Base-by-base conservation (phyloP, 2,888 invertebrate species). In the Aporophyla nigra region DNA sequence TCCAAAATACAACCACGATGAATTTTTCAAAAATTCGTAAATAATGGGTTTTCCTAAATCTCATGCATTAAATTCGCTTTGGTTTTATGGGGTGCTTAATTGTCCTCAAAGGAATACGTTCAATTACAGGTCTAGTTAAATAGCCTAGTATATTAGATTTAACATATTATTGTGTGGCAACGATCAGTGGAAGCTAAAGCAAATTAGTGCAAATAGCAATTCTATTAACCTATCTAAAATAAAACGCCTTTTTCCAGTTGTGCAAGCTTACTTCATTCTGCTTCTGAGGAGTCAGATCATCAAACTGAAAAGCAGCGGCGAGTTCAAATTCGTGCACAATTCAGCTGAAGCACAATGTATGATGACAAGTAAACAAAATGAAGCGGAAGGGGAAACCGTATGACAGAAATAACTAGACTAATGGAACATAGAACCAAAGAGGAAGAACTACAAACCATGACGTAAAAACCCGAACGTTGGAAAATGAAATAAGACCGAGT, bases 221-320 rank as follows among this genome's bases (percentile, higher is more conserved):
- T 16, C 9, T 33, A 10, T 33, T 9, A 9, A 59, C 19, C 0
- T 14, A 27, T 9, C 5, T 43, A 7, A 71, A 43, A n/a, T 19
- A 5, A 71, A 53, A 16, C 14, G 3, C 3, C 24, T 19, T 5
- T 59, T 85, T 88, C 7, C 85, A 89, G 89, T 65, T 4, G 10
- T 85, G 0, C 82, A 87, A 53, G 24, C 59, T 2, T 88, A 88
- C 77, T 63, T 87, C 24, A 43, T 87, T 19, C 49, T 88, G 9
- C 79, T 88, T 4, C 40, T 86, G 5, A 85, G 83, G 54, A 89
- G 87, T 62, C 86, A 88, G 70, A 66, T 89, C 7, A 43, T 70
- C 16, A 89, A 88, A 71, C 74, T 88, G 0, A 65, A 43, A 1
- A 76, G 67, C n/a, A 68, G 58, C 5, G 24, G 49, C 10, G n/a